phyloP scores from a whole-genome alignment of 2,888 invertebrate species.

The Smittia aterrima region DNA sequence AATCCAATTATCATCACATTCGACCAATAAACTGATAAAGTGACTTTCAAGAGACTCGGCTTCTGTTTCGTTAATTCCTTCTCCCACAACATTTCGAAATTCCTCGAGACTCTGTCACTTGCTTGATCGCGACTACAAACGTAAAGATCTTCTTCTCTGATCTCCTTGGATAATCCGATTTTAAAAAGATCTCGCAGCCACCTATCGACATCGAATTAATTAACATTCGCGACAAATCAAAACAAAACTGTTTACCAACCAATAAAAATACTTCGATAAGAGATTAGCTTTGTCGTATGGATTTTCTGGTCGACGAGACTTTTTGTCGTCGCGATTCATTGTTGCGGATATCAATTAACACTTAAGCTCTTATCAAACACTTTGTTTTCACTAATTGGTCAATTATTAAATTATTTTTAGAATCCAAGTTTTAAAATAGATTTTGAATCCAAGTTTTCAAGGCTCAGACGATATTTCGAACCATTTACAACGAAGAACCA shows the following conservation, averaged over 20 bases:
- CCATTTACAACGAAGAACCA: too few relatives aligned
- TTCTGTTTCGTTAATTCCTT: constrained; percentile 41
- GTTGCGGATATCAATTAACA: too few relatives aligned
- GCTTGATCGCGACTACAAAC: constrained; percentile 37
- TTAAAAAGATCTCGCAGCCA: constrained; percentile 43
- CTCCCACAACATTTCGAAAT: constrained; percentile 43
- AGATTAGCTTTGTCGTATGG: constrained; percentile 34
- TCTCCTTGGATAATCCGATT: constrained; percentile 42
- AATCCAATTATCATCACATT: constrained; percentile 41
- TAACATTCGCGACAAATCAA: not conserved
- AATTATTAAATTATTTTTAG: too few relatives aligned
- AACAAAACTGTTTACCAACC: constrained; percentile 29
- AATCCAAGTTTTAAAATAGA: too few relatives aligned
- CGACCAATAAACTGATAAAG: constrained; percentile 42
- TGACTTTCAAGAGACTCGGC: constrained; percentile 42
- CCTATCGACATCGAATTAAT: constrained; percentile 31
- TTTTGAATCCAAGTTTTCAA: too few relatives aligned
- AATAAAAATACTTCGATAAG: constrained; percentile 25
- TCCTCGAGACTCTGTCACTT: constrained; percentile 35
- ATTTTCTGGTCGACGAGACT: not conserved
- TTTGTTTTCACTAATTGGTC: too few relatives aligned
- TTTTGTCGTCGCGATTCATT: constrained; percentile 27
- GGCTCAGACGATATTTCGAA: too few relatives aligned
- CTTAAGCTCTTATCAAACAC: too few relatives aligned
- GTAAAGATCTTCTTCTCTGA: constrained; percentile 43